A percentile compares a stretch with the other conserved stretches of the same genome.
phyloP scores from a whole-genome alignment of 1,140 invertebrate species.

The Trissolcus basalis region DNA sequence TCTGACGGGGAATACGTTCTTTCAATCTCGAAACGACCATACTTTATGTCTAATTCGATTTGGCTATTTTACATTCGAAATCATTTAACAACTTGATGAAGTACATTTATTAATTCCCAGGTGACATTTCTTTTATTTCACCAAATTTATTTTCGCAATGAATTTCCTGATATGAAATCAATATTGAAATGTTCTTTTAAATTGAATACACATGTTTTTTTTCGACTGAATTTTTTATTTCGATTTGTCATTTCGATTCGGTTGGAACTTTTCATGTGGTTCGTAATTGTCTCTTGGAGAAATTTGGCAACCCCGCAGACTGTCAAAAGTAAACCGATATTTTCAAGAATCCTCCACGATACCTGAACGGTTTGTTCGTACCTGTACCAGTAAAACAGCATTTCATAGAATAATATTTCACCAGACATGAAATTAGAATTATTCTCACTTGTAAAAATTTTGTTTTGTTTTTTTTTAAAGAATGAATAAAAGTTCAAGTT shows the following conservation, averaged over 20 bases:
- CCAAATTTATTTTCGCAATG: too few species aligned
- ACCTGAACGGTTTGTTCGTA: conserved; percentile 4
- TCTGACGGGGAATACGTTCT: conserved; percentile 19
- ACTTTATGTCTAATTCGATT: conserved; percentile 10
- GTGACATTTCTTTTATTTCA: too few species aligned
- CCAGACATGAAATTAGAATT: conserved; percentile 21
- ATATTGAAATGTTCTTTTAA: too few species aligned
- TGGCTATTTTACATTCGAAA: neutral
- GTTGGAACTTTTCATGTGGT: neutral
- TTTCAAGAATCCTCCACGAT: conserved; percentile 3
- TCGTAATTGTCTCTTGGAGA: neutral
- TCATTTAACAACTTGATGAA: neutral
- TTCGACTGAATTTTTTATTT: too few species aligned
- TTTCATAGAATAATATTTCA: conserved; percentile 21
- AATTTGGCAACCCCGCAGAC: conserved; percentile 1
- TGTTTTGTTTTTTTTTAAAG: too few species aligned
- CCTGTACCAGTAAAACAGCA: neutral
- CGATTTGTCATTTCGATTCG: neutral
- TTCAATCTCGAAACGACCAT: conserved; percentile 16
- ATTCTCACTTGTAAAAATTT: too few species aligned
- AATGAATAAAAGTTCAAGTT: conserved; percentile 1
- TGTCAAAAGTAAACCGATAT: conserved; percentile 12
- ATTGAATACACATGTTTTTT: too few species aligned
- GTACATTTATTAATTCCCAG: too few species aligned
- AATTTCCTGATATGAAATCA: too few species aligned